Conservation (phyloP, 1,140 invertebrate genomes). For the Drosophila biarmipes region DNA sequence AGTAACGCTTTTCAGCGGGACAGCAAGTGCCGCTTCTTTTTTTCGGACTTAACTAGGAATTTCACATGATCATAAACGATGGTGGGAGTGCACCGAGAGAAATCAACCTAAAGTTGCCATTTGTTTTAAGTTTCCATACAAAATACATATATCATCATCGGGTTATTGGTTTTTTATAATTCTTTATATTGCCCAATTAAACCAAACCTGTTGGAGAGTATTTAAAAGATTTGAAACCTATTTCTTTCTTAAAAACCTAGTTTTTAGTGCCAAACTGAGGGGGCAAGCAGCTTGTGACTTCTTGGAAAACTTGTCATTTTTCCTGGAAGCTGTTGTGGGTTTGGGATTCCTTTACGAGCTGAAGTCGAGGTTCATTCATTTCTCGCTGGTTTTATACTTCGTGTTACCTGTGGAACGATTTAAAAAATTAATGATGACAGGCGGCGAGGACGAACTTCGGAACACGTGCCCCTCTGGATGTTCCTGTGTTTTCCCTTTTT, state of each 20-base stretch:
- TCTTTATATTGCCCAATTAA: too few relatives aligned
- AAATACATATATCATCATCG: too few relatives aligned
- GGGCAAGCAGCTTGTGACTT: slow-evolving; percentile 55
- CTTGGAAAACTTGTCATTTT: slow-evolving; percentile 79
- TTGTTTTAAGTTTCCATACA: too few relatives aligned
- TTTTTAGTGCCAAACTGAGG: too few relatives aligned
- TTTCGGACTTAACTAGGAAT: slow-evolving; percentile 60
- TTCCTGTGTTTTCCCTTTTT: slow-evolving; percentile 14
- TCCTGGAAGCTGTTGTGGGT: slow-evolving; percentile 50
- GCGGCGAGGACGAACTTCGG: slow-evolving; percentile 41
- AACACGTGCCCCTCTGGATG: slow-evolving; percentile 65
- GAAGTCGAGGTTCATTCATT: slow-evolving; percentile 16
- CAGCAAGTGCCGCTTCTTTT: slow-evolving; percentile 69
- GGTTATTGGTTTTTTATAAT: too few relatives aligned
- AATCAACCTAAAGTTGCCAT: neutral
- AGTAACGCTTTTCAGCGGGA: slow-evolving; percentile 33
- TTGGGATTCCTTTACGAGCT: slow-evolving; percentile 7
- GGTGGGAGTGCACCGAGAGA: slow-evolving; percentile 13
- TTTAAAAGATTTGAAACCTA: too few relatives aligned
- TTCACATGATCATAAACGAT: slow-evolving; percentile 72
- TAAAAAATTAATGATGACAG: slow-evolving; percentile 83
- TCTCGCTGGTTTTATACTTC: slow-evolving; percentile 16
- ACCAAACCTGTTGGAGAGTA: too few relatives aligned
- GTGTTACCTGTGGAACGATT: slow-evolving; percentile 60
- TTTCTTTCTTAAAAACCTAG: too few relatives aligned